Conservation (phyloP, 2,888 invertebrate genomes). For the Thymelicus sylvestris region DNA sequence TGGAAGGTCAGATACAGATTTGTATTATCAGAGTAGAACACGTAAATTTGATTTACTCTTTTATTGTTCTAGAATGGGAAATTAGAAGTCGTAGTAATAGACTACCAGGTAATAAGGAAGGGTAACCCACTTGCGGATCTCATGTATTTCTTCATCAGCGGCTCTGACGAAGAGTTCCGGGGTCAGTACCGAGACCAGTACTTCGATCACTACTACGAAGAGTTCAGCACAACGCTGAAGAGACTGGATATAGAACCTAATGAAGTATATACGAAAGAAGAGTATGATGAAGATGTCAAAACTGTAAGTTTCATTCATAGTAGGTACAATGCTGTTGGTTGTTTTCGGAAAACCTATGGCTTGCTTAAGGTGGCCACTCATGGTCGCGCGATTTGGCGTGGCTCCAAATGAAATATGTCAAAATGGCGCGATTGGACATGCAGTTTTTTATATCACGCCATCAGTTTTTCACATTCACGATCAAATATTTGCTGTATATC, state of each 20-base stretch:
- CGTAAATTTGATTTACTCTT: too few species aligned
- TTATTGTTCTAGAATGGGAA: conserved; percentile 47
- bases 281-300: conserved; percentile 50
- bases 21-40: too few species aligned
- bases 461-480: too few species aligned
- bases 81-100: conserved; percentile 45
- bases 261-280: conserved; percentile 46
- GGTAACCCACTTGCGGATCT: conserved; percentile 46
- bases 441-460: too few species aligned
- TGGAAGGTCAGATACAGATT: too few species aligned
- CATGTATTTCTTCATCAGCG: conserved; percentile 51
- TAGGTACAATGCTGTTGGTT: too few species aligned
- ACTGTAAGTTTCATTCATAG: conserved; percentile 41
- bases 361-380: too few species aligned
- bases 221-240: conserved; percentile 44
- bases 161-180: conserved; percentile 53
- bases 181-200: conserved; percentile 44
- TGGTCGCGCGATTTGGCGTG: too few species aligned
- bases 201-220: conserved; percentile 50
- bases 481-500: too few species aligned
- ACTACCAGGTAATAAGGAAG: conserved; percentile 50
- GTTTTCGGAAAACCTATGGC: too few species aligned
- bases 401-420: too few species aligned
- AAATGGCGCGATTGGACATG: too few species aligned
- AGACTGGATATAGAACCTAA: conserved; percentile 46